These are phyloP conservation scores for Timema cristinae DNA, from an alignment of 2,888 invertebrate species.

Conservation along the genomic window DNA sequence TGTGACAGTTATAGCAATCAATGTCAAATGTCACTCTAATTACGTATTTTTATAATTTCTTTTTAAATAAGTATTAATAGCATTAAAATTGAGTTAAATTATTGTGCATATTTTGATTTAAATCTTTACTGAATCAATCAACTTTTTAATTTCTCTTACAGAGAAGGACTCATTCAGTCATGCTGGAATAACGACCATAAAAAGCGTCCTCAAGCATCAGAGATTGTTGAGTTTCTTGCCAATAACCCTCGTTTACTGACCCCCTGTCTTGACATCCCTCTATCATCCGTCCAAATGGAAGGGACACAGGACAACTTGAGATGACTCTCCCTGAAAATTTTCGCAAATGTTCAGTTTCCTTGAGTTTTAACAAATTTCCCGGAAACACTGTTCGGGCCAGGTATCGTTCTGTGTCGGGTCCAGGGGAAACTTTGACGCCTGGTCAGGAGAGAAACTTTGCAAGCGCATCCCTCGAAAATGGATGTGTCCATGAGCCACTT, in stretches of 20 bases:
- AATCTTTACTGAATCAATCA: too few species aligned
- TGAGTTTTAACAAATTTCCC: constrained; percentile 9
- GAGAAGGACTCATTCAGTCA: constrained; percentile 67
- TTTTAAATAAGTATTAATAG: too few species aligned
- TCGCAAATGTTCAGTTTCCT: constrained; percentile 45
- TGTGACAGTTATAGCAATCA: too few species aligned
- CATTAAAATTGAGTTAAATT: too few species aligned
- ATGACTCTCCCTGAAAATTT: constrained; percentile 48
- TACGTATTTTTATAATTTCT: too few species aligned
- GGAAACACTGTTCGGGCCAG: neutral
- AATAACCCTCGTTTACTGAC: constrained; percentile 70
- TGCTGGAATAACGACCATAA: constrained; percentile 73
- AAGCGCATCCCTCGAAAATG: constrained; percentile 15
- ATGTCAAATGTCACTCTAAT: too few species aligned
- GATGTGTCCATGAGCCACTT: constrained; percentile 25
- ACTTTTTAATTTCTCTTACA: constrained; percentile 41
- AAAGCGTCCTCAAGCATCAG: constrained; percentile 69
- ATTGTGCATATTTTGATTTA: too few species aligned
- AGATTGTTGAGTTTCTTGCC: constrained; percentile 76
- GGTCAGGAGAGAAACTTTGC: constrained; percentile 2
- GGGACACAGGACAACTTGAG: constrained; percentile 56
- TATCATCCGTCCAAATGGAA: constrained; percentile 68
- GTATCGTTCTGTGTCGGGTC: neutral
- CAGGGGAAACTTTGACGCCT: neutral
- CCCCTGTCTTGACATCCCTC: constrained; percentile 74